Conservation (phyloP, 2,113 vertebrate genomes). For the Myiopsitta monachus region DNA sequence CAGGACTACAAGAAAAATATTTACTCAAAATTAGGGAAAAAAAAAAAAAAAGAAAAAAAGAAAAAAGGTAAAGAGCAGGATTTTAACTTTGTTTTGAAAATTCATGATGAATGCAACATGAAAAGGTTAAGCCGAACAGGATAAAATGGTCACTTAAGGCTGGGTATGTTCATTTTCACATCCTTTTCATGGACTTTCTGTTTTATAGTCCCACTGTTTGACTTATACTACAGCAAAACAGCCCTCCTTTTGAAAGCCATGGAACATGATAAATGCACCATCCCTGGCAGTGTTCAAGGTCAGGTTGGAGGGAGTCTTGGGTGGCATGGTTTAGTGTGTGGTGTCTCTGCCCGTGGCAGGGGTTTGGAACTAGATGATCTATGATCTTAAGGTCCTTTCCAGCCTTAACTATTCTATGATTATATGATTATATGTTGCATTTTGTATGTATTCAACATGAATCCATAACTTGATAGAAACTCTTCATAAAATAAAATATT, state of each 20-base stretch:
- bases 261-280: background rate
- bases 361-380: background rate
- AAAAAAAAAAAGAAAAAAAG: background rate
- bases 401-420: background rate
- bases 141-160: background rate
- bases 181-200: background rate
- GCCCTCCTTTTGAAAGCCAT: background rate
- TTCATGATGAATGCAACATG: background rate
- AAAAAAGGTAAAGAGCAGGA: background rate
- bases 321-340: background rate
- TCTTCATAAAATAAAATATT: background rate
- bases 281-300: background rate
- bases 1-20: background rate
- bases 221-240: background rate
- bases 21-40: rapidly evolving
- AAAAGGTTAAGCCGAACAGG: background rate
- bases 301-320: background rate
- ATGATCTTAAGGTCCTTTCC: background rate
- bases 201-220: background rate
- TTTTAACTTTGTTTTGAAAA: background rate
- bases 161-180: background rate
- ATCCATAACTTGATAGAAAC: background rate
- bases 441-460: background rate
- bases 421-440: background rate
- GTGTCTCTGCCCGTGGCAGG: background rate